Evolutionary conservation across 2,888 invertebrate genomes (phyloP).

Genomic region (Lysandra bellargus): DNA sequence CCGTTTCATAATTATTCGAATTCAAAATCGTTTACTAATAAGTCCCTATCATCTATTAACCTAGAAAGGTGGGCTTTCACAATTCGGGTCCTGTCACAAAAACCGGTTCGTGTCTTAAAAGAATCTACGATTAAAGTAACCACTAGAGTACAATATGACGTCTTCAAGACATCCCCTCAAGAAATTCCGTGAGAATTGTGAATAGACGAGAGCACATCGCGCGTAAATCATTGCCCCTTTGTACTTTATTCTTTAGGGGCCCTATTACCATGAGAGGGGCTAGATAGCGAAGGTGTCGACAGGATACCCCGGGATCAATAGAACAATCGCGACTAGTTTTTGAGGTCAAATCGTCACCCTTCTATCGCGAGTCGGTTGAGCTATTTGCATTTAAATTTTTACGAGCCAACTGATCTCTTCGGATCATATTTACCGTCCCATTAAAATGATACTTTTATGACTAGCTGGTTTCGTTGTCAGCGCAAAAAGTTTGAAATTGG

Average conservation of each 20-base stretch:
- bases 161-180: slow-evolving; percentile 65
- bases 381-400: slow-evolving; percentile 38
- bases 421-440: neutral
- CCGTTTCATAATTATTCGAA: neutral
- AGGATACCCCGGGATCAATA: slow-evolving; percentile 43
- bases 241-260: slow-evolving; percentile 67
- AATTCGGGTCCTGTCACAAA: neutral
- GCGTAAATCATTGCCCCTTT: slow-evolving; percentile 74
- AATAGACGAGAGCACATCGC: slow-evolving; percentile 69
- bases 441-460: slow-evolving; percentile 1
- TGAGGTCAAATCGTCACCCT: slow-evolving; percentile 53
- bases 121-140: slow-evolving; percentile 1
- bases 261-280: slow-evolving; percentile 72
- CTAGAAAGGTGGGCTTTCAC: slow-evolving; percentile 15
- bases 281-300: slow-evolving; percentile 78
- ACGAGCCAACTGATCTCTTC: neutral
- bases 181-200: slow-evolving; percentile 52
- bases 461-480: neutral
- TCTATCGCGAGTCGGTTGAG: slow-evolving; percentile 38
- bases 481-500: neutral
- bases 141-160: slow-evolving; percentile 46
- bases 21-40: neutral
- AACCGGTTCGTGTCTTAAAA: neutral
- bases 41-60: slow-evolving; percentile 1
- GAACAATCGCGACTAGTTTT: slow-evolving; percentile 57